A percentile compares a stretch with the other conserved stretches of the same genome.
Conservation (phyloP, 2,888 invertebrate genomes). For the Unio delphinus region DNA sequence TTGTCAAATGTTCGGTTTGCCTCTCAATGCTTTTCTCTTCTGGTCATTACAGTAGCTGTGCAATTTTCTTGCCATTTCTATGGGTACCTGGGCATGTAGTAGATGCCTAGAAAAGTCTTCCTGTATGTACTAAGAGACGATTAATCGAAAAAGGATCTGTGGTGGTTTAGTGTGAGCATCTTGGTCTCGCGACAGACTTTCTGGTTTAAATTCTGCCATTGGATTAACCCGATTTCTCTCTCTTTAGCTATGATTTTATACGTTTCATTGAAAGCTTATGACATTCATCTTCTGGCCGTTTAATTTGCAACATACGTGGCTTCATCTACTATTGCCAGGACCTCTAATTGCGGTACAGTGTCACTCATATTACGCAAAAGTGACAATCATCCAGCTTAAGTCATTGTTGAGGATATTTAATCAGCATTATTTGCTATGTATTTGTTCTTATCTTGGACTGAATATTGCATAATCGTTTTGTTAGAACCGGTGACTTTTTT, state of each 20-base stretch:
- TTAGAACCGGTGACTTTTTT: constrained; percentile 38
- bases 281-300: constrained; percentile 51
- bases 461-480: constrained; percentile 62
- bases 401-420: constrained; percentile 49
- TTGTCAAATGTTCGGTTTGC: too few species aligned
- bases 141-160: too few species aligned
- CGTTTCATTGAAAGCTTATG: constrained; percentile 50
- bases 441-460: constrained; percentile 40
- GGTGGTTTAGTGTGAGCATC: too few species aligned
- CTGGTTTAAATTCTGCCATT: too few species aligned
- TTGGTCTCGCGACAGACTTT: too few species aligned
- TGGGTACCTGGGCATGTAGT: too few species aligned
- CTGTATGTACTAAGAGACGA: too few species aligned
- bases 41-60: too few species aligned
- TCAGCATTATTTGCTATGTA: constrained; percentile 49
- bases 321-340: constrained; percentile 64
- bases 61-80: too few species aligned
- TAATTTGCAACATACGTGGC: constrained; percentile 63
- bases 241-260: constrained; percentile 46
- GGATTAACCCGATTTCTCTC: not conserved
- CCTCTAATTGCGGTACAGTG: constrained; percentile 55
- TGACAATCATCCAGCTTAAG: constrained; percentile 49
- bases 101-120: too few species aligned
- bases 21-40: too few species aligned
- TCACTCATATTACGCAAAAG: constrained; percentile 51